Conservation (phyloP, 2,113 vertebrate genomes). For the Mastomys natalensis region DNA sequence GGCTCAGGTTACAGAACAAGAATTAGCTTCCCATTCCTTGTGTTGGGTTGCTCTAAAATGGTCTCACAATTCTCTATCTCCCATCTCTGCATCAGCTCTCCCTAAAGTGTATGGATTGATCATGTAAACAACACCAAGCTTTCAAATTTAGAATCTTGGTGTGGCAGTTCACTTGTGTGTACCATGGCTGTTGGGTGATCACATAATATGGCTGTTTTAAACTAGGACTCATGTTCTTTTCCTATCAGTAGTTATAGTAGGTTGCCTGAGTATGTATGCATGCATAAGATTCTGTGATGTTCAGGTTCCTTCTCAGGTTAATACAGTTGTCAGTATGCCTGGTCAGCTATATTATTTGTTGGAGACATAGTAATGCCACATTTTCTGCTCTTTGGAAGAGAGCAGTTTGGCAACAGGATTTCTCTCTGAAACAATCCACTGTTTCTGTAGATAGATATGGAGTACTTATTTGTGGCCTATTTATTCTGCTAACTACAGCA, state of each 20-base stretch:
- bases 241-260: not conserved
- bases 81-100: not conserved
- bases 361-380: not conserved
- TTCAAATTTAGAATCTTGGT: not conserved
- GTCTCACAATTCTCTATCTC: too few species aligned
- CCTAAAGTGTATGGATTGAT: not conserved
- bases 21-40: too few species aligned
- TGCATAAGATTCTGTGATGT: not conserved
- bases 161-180: not conserved
- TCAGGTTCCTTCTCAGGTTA: not conserved
- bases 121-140: not conserved
- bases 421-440: not conserved
- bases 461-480: too few species aligned
- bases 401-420: not conserved
- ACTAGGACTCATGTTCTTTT: not conserved
- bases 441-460: too few species aligned
- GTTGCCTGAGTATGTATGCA: not conserved
- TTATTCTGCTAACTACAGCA: too few species aligned
- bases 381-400: not conserved
- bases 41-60: not conserved
- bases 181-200: not conserved
- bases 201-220: not conserved
- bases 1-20: not conserved
- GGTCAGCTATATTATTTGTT: not conserved
- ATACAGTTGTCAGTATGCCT: not conserved